Percentiles rank a stretch among this genome's conserved stretches.
These are phyloP conservation scores for Pelosia muscerda DNA, from an alignment of 2,888 invertebrate species.

Conservation along the genomic window DNA sequence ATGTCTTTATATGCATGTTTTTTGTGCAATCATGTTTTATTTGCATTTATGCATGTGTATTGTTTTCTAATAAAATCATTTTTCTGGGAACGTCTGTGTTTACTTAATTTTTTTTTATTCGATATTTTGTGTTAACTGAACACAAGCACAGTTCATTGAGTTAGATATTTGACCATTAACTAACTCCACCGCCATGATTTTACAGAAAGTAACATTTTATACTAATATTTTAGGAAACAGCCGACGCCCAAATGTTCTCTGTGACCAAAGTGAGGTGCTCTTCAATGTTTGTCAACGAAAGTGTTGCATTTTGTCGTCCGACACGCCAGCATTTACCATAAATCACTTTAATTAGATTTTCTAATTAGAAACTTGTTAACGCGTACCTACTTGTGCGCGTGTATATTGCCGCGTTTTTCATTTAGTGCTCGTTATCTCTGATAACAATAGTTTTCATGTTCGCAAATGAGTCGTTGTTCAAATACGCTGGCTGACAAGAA, in stretches of 20 bases:
- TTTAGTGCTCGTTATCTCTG: conserved; percentile 32
- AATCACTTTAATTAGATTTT: conserved; percentile 31
- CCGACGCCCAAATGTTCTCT: conserved; percentile 81
- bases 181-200: conserved; percentile 20
- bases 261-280: conserved; percentile 75
- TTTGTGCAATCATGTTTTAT: conserved; percentile 36
- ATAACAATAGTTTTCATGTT: conserved; percentile 18
- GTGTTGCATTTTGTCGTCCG: conserved; percentile 61
- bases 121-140: conserved; percentile 10
- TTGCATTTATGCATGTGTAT: conserved; percentile 36
- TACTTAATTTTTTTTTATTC: conserved; percentile 35
- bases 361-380: conserved; percentile 39
- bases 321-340: conserved; percentile 44
- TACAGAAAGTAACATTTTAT: conserved; percentile 50
- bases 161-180: conserved; percentile 3
- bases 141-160: conserved; percentile 11
- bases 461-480: conserved; percentile 11
- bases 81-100: conserved; percentile 55
- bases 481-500: background rate
- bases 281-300: conserved; percentile 61
- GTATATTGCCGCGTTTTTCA: conserved; percentile 5
- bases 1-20: conserved; percentile 47
- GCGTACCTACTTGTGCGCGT: background rate
- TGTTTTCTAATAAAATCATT: conserved; percentile 39
- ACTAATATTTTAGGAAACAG: conserved; percentile 82